A percentile compares a stretch with the other conserved stretches of the same genome.
phyloP scores from a whole-genome alignment of 2,113 vertebrate species.

The Aplodontia rufa region DNA sequence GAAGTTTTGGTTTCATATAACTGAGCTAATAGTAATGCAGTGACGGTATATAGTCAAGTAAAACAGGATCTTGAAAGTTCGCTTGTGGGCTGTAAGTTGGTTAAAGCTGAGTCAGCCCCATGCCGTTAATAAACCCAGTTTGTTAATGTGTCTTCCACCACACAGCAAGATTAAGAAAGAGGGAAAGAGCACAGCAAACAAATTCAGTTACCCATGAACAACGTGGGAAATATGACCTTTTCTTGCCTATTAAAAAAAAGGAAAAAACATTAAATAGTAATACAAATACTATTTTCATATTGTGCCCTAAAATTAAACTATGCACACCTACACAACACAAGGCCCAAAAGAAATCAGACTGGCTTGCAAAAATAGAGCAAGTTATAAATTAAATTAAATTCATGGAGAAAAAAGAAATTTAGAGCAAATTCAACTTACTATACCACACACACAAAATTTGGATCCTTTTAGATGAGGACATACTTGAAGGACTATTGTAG shows the following conservation, averaged over 20 bases:
- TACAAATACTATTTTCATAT: constrained; percentile 52
- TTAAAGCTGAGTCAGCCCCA: constrained; percentile 67
- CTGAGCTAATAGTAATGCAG: background rate
- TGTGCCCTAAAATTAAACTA: background rate
- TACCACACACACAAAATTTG: background rate
- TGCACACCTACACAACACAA: background rate
- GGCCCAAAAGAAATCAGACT: background rate
- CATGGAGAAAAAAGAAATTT: background rate
- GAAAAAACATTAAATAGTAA: constrained; percentile 79
- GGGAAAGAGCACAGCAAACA: constrained; percentile 82
- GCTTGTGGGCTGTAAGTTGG: constrained; percentile 55
- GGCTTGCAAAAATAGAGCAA: background rate
- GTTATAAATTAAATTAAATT: background rate
- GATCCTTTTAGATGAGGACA: background rate
- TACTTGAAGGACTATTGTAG: background rate
- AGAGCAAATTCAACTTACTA: background rate
- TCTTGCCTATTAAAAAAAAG: constrained; percentile 91
- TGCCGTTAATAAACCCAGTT: constrained; percentile 80
- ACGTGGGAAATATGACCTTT: constrained; percentile 92
- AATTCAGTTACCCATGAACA: constrained; percentile 93
- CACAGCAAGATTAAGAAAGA: constrained; percentile 74
- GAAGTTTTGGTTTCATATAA: background rate
- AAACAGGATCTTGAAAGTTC: background rate
- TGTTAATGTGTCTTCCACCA: constrained; percentile 69
- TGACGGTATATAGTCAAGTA: background rate